Evolutionary conservation across 2,113 vertebrate genomes (phyloP).

Genomic region (Chloropsis hardwickii): DNA sequence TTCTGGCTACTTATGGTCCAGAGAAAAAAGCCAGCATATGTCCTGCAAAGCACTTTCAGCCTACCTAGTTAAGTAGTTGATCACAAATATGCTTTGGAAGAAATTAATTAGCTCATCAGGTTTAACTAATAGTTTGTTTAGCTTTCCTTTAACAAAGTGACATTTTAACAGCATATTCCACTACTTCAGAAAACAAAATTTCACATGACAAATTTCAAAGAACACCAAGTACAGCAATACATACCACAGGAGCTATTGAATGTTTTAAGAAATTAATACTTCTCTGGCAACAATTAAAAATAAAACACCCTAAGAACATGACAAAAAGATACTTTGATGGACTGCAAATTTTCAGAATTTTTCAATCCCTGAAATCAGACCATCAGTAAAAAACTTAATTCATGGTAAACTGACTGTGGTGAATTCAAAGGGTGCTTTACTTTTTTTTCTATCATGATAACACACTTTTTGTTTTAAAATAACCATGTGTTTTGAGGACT

Average conservation of each 20-base stretch:
- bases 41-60: background rate
- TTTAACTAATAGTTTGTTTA: slow-evolving; percentile 24
- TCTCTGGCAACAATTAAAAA: background rate
- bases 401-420: background rate
- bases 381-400: background rate
- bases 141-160: slow-evolving; percentile 17
- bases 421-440: background rate
- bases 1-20: background rate
- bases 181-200: slow-evolving; percentile 24
- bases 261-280: background rate
- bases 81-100: slow-evolving; percentile 22
- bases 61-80: slow-evolving; percentile 4
- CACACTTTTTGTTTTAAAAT: background rate
- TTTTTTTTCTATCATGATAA: background rate
- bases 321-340: background rate
- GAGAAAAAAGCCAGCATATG: background rate
- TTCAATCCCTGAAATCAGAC: background rate
- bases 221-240: background rate
- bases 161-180: slow-evolving; percentile 26
- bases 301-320: background rate
- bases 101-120: slow-evolving; percentile 55
- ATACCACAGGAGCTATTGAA: background rate
- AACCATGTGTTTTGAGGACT: background rate
- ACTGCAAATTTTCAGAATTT: background rate
- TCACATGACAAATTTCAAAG: background rate